Percentiles rank a stretch among this genome's conserved stretches.
Conservation (phyloP, 1,140 invertebrate genomes). For the Aphelinus certus region DNA sequence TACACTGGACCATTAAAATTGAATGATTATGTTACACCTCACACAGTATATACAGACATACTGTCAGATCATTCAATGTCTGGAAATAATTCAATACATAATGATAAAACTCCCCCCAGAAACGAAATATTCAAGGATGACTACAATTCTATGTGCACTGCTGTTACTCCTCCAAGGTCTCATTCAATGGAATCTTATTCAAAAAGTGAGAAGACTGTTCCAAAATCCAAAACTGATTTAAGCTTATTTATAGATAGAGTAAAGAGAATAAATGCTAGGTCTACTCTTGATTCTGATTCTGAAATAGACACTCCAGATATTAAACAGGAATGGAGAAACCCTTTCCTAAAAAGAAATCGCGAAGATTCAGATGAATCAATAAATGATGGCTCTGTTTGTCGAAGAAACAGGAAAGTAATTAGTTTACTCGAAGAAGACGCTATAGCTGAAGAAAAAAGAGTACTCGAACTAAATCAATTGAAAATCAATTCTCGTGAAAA, state of each 20-base stretch:
- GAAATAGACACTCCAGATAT: slow-evolving; percentile 42
- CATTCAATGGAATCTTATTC: background rate
- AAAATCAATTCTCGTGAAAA: too few relatives aligned
- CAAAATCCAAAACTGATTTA: slow-evolving; percentile 46
- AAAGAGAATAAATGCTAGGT: slow-evolving; percentile 44
- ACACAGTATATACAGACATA: background rate
- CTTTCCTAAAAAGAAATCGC: slow-evolving; percentile 43
- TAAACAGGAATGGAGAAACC: slow-evolving; percentile 44
- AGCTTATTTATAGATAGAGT: slow-evolving; percentile 53
- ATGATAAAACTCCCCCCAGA: too few relatives aligned
- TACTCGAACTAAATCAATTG: too few relatives aligned
- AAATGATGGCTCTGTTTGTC: slow-evolving; percentile 1
- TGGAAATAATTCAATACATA: too few relatives aligned
- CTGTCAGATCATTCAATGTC: background rate
- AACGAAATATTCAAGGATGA: background rate
- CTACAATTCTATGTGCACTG: background rate
- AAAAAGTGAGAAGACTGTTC: background rate
- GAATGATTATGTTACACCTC: slow-evolving; percentile 6
- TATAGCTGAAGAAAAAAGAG: slow-evolving; percentile 4
- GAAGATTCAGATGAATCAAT: slow-evolving; percentile 22
- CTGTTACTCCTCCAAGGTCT: slow-evolving; percentile 24
- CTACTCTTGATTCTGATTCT: slow-evolving; percentile 42
- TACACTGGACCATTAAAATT: background rate
- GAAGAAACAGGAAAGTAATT: slow-evolving; percentile 31
- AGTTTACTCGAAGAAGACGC: slow-evolving; percentile 47